Base-by-base conservation (phyloP, 2,888 invertebrate genomes). In the Cerastis leucographa region DNA sequence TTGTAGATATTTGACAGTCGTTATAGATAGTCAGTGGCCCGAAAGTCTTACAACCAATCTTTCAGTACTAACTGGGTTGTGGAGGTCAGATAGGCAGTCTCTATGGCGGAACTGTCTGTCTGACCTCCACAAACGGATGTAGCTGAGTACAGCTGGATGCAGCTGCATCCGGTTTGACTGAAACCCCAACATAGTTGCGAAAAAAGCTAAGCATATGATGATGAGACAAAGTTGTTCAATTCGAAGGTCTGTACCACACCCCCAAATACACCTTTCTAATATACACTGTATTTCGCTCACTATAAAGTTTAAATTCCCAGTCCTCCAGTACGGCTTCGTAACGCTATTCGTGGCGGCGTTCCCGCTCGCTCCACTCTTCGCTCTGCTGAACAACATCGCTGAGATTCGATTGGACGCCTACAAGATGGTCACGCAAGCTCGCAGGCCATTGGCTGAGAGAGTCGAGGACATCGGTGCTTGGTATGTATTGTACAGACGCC, bases 291-390 rank as follows among this genome's bases (percentile, higher is more conserved):
- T 71, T 71, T 67, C 25, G 5, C 46, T 42, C 2, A 71, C 19
- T 0, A 17, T 19, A n/a, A 7, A 11, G 9, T 83, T 77, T 72
- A 73, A 29, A 7, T 71, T 91, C 90, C 17, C 95, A 99, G 99
- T 99, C 85, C 97, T 99, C 0, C 99, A 99, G 94, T 99, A 99
- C 92, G 99, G 99, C 0, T 99, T 99, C 94, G 99, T 99, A 1
- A 99, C 99, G 0, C 96, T 99, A 0, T 99, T 99, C 95, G 99
- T 99, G 79, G 99, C 99, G 0, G 99, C 99, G 0, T 99, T 99
- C 92, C 99, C 99, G 0, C 95, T 99, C 79, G 99, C 99, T 0
- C 99, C 99, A 0, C 95, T 99, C 0, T 99, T 99, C 93, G 99
- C 99, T 0, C 96, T 99, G 6, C 95, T 99, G 14, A 99, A 99